Evolutionary conservation across 2,888 invertebrate genomes (phyloP).

Genomic region (Rhingia rostrata): DNA sequence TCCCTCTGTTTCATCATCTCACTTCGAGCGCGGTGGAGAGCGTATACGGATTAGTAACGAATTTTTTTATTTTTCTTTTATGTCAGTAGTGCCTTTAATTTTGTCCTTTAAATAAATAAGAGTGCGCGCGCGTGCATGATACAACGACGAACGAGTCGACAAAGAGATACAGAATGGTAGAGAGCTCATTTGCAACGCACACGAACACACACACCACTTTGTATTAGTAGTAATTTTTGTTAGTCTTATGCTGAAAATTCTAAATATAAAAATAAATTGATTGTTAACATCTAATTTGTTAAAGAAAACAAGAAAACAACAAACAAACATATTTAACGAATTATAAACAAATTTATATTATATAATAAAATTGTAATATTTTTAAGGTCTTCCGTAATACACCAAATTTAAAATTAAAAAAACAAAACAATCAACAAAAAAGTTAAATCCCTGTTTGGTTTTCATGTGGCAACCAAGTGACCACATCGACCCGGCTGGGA

Average conservation of each 20-base stretch:
- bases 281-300: constrained; percentile 64
- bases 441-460: too few relatives aligned
- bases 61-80: constrained; percentile 38
- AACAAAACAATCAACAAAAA: not conserved
- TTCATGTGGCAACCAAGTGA: too few relatives aligned
- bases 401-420: constrained; percentile 66
- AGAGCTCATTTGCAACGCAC: constrained; percentile 25
- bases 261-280: constrained; percentile 43
- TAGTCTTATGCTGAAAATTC: constrained; percentile 59
- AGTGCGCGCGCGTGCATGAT: constrained; percentile 15
- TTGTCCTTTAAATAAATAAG: constrained; percentile 5
- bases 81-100: constrained; percentile 65
- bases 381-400: constrained; percentile 73
- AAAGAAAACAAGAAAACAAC: constrained; percentile 4
- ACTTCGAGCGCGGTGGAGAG: constrained; percentile 21
- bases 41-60: constrained; percentile 32
- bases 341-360: constrained; percentile 68
- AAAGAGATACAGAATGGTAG: constrained; percentile 2
- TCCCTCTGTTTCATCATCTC: constrained; percentile 39
- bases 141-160: constrained; percentile 28
- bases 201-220: constrained; percentile 65
- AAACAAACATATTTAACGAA: constrained; percentile 65
- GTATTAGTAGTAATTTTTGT: constrained; percentile 67
- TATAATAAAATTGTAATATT: constrained; percentile 69
- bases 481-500: too few relatives aligned